Percentiles rank a stretch among this genome's conserved stretches.
Evolutionary conservation across 2,797 vertebrate genomes (phyloP).

Genomic region (Premnoplex brunnescens): DNA sequence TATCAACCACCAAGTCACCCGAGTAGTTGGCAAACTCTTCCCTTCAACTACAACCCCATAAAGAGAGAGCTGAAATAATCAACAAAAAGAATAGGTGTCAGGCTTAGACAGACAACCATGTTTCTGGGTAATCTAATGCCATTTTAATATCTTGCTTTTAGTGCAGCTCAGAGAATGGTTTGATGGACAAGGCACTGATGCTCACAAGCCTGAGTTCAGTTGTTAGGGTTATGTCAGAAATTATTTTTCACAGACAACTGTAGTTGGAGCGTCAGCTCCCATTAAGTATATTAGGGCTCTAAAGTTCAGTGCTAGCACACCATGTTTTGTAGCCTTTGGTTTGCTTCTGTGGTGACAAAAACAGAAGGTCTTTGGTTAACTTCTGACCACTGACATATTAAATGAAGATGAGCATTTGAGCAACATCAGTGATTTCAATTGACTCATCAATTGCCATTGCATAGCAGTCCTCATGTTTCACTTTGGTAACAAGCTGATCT

Average conservation of each 20-base stretch:
- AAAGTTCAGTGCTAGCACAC: conserved; percentile 6
- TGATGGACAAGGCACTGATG: conserved; percentile 51
- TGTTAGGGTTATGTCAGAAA: conserved; percentile 27
- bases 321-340: conserved; percentile 16
- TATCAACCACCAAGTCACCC: not conserved
- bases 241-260: conserved; percentile 33
- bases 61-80: conserved; percentile 10
- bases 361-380: conserved; percentile 61
- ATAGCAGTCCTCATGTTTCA: conserved; percentile 68
- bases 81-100: conserved; percentile 12
- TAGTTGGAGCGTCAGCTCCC: conserved; percentile 36
- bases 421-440: conserved; percentile 73
- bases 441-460: conserved; percentile 73
- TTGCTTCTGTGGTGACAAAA: conserved; percentile 17
- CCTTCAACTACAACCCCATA: not conserved
- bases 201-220: not conserved
- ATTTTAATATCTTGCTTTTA: conserved; percentile 53
- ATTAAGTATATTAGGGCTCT: not conserved
- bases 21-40: not conserved
- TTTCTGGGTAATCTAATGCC: conserved; percentile 39
- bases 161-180: not conserved
- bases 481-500: conserved; percentile 76
- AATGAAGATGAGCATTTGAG: conserved; percentile 72
- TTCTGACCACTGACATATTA: conserved; percentile 70
- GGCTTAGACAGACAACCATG: not conserved